Base-by-base conservation (phyloP, 2,888 invertebrate genomes). In the Homarus gammarus region DNA sequence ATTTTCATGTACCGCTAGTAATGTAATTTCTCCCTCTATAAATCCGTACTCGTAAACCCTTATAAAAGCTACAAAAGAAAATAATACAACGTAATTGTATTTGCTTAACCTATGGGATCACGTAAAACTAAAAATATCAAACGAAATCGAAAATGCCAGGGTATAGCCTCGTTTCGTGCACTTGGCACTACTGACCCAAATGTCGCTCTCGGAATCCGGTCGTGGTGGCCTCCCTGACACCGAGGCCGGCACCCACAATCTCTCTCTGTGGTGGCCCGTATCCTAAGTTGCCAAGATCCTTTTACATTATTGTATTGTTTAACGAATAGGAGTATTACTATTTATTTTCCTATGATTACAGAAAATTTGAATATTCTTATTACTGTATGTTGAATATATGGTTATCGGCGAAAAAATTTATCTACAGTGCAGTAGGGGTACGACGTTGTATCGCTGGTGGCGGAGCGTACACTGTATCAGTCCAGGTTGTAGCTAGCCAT, bases 131-230 rank as follows among this genome's bases (percentile, higher is more conserved):
- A 44, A 75, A 31, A 27, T 33, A 56, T 6, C 8, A 12, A 27
- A 8, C 12, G 56, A 49, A 22, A 78, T 22, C 18, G 22, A 56
- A 56, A 38, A 44, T 27, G 73, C 61, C 75, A 73, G 56, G 56
- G 56, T 38, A 44, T 10, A 38, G n/a, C 22, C 68, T 38, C 31
- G 31, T 36, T 31, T 70, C 81, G 31, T 87, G 87, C 72, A 61
- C 87, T 87, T 87, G 87, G 87, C 87, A 81, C 87, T 73, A 81
- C 61, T 87, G 87, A 87, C 87, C 87, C 61, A 73, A 61, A 87
- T 49, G 27, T 38, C 22, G 40, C 61, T 27, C 72, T n/a, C n/a
- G 81, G 72, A 87, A 79, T 70, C 77, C 87, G 79, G 81, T 87
- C 61, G 40, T 87, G 33, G 72, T 70, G 78, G 78, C 79, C 78